Conservation (phyloP, 2,797 vertebrate species). For the Meda fulgida region DNA sequence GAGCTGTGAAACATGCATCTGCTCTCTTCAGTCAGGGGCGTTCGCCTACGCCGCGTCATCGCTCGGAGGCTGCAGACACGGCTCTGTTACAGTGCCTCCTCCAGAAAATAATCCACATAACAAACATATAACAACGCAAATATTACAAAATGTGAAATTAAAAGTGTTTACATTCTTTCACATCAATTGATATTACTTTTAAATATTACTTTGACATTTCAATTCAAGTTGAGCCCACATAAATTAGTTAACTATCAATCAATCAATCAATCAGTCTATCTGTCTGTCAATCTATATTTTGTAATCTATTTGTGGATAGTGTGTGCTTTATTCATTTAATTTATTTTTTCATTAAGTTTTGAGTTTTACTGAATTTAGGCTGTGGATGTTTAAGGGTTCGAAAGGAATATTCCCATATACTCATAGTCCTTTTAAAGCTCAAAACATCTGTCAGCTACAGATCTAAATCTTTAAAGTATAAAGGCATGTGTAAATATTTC, state of each 20-base stretch:
- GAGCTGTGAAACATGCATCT: constrained; percentile 55
- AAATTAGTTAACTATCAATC: no score
- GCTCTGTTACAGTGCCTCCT: no score
- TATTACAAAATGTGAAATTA: no score
- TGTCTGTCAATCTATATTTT: background rate
- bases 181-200: no score
- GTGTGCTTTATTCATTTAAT: background rate
- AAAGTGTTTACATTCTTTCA: no score
- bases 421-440: background rate
- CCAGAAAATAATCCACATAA: no score
- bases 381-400: background rate
- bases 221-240: no score
- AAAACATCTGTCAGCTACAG: constrained; percentile 3
- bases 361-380: background rate
- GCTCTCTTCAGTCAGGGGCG: constrained; percentile 44
- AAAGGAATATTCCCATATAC: background rate
- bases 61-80: no score
- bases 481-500: constrained; percentile 12
- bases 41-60: constrained; percentile 25
- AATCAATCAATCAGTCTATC: no score
- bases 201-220: no score
- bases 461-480: constrained; percentile 30
- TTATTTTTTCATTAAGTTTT: background rate
- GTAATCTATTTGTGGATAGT: no score
- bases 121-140: no score